phyloP scores from a whole-genome alignment of 2,888 invertebrate species.

The Volucella bombylans region DNA sequence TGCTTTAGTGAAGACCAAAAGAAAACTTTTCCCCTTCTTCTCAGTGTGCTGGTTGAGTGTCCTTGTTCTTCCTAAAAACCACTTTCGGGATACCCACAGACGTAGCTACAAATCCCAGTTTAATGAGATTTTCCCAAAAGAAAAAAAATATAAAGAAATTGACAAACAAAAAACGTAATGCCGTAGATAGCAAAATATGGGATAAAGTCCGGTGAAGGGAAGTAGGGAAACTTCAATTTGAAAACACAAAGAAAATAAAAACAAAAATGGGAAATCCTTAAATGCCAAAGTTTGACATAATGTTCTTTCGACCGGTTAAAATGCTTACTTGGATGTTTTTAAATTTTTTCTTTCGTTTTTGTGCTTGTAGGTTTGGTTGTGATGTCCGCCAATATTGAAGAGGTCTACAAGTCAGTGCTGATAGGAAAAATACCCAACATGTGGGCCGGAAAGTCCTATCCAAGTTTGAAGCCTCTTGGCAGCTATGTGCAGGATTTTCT shows the following conservation, averaged over 20 bases:
- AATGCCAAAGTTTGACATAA: slow-evolving; percentile 52
- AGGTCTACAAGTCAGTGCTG: slow-evolving; percentile 91
- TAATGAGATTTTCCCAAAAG: slow-evolving; percentile 47
- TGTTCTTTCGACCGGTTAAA: slow-evolving; percentile 5
- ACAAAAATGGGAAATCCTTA: slow-evolving; percentile 13
- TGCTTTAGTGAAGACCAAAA: not conserved
- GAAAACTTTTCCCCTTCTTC: slow-evolving; percentile 2
- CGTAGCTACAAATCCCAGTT: slow-evolving; percentile 50
- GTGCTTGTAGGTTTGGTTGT: slow-evolving; percentile 88
- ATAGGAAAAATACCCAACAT: slow-evolving; percentile 91
- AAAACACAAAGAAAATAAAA: not conserved
- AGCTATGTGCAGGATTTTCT: slow-evolving; percentile 93
- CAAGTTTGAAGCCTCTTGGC: slow-evolving; percentile 94
- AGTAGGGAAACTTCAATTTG: slow-evolving; percentile 44
- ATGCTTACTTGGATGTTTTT: slow-evolving; percentile 18
- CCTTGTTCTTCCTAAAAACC: not conserved
- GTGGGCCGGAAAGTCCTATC: slow-evolving; percentile 94
- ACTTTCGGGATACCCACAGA: slow-evolving; percentile 19
- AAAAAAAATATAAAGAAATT: not conserved
- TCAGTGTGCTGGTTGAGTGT: slow-evolving; percentile 1
- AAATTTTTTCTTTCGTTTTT: slow-evolving; percentile 20
- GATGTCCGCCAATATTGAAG: slow-evolving; percentile 92
- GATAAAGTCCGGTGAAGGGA: slow-evolving; percentile 6
- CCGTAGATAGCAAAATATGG: slow-evolving; percentile 46
- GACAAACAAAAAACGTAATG: too few species aligned